A percentile compares a stretch with the other conserved stretches of the same genome.
Evolutionary conservation across 2,888 invertebrate species (phyloP).

Genomic region (Monoplex corrugatus): DNA sequence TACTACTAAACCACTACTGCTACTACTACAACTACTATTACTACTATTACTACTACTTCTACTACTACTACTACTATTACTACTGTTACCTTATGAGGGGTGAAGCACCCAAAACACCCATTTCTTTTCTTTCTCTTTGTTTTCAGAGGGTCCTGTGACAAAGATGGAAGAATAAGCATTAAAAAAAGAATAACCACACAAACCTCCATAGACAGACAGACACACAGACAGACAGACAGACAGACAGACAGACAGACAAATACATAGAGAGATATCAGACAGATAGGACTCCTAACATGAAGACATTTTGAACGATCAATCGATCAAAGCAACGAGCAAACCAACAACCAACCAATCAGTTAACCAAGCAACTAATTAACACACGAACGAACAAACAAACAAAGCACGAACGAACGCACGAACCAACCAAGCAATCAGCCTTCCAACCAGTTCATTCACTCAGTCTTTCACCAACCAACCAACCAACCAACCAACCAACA

Average conservation of each 20-base stretch:
- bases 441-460: too few relatives aligned
- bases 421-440: too few relatives aligned
- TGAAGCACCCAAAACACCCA: neutral
- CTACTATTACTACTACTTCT: neutral
- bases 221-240: neutral
- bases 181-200: neutral
- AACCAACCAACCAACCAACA: too few relatives aligned
- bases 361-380: too few relatives aligned
- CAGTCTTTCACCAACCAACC: too few relatives aligned
- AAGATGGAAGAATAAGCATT: neutral
- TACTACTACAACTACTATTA: neutral
- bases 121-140: conserved; percentile 3
- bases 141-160: conserved; percentile 17
- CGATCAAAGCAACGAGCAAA: neutral
- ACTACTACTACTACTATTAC: neutral
- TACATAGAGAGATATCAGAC: neutral
- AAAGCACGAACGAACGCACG: too few relatives aligned
- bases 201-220: neutral
- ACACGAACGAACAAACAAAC: neutral
- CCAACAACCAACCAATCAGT: neutral
- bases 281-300: neutral
- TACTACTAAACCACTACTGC: neutral
- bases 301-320: neutral
- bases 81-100: neutral
- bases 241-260: neutral